These are phyloP conservation scores for Heteronetta atricapilla DNA, from an alignment of 2,113 vertebrate genomes.

Conservation along the genomic window DNA sequence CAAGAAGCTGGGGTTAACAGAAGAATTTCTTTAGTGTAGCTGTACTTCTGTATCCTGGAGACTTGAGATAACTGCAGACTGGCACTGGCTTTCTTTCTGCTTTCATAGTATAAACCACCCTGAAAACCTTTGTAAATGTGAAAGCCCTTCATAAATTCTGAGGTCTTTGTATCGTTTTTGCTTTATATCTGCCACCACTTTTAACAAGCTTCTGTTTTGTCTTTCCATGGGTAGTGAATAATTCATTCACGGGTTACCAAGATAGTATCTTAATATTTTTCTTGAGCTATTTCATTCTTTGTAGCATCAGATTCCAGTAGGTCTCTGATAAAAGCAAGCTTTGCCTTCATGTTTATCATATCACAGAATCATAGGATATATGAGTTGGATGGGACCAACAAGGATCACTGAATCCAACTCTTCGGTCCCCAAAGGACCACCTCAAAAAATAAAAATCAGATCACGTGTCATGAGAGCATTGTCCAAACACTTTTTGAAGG, in stretches of 20 bases:
- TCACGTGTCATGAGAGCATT: no score
- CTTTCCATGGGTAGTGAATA: neutral
- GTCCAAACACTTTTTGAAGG: no score
- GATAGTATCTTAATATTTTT: neutral
- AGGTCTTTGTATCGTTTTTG: neutral
- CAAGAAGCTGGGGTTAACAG: neutral
- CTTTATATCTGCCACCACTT: neutral
- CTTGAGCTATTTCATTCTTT: neutral
- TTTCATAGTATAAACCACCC: neutral
- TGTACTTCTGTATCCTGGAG: neutral
- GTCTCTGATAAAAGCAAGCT: neutral
- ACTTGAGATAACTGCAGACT: neutral
- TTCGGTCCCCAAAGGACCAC: no score
- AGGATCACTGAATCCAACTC: no score
- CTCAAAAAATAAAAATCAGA: no score
- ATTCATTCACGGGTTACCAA: neutral
- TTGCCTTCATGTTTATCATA: neutral
- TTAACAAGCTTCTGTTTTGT: neutral
- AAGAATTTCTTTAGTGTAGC: neutral
- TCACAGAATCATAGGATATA: no score
- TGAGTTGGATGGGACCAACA: no score
- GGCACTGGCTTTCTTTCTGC: neutral
- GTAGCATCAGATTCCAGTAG: neutral
- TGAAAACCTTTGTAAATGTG: neutral
- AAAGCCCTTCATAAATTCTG: neutral